Conservation (phyloP, 2,797 vertebrate genomes). For the Knipowitschia caucasica region DNA sequence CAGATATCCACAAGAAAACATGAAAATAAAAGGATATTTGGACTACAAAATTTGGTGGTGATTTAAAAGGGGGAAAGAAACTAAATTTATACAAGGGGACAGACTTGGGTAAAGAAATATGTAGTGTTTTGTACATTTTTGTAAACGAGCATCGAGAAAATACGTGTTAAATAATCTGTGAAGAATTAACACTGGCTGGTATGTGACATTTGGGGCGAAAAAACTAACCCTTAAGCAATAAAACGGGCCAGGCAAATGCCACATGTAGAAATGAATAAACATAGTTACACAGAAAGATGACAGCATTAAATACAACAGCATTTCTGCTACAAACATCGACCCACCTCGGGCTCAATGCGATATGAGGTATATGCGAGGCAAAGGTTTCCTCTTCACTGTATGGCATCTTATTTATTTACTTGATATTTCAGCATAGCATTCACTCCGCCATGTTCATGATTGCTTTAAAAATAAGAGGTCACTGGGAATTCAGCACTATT, state of each 20-base stretch:
- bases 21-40: constrained; percentile 54
- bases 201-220: constrained; percentile 51
- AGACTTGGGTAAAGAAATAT: constrained; percentile 47
- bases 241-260: constrained; percentile 40
- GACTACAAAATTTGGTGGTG: constrained; percentile 69
- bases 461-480: constrained; percentile 56
- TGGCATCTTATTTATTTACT: constrained; percentile 41
- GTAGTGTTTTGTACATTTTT: constrained; percentile 74
- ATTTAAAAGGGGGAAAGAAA: constrained; percentile 34
- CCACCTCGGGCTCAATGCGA: constrained; percentile 74
- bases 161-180: constrained; percentile 35
- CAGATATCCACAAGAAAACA: constrained; percentile 69
- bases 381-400: constrained; percentile 43
- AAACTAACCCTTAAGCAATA: constrained; percentile 40
- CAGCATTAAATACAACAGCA: constrained; percentile 70
- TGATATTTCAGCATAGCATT: constrained; percentile 55
- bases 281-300: constrained; percentile 51
- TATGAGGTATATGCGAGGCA: constrained; percentile 78
- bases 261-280: constrained; percentile 44
- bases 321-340: constrained; percentile 82
- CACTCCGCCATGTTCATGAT: constrained; percentile 57
- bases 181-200: constrained; percentile 62
- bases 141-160: constrained; percentile 73
- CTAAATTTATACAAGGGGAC: constrained; percentile 47
- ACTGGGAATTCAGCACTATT: constrained; percentile 52